These are phyloP conservation scores for Poecile montanus DNA, from an alignment of 2,797 vertebrate species.

Conservation along the genomic window DNA sequence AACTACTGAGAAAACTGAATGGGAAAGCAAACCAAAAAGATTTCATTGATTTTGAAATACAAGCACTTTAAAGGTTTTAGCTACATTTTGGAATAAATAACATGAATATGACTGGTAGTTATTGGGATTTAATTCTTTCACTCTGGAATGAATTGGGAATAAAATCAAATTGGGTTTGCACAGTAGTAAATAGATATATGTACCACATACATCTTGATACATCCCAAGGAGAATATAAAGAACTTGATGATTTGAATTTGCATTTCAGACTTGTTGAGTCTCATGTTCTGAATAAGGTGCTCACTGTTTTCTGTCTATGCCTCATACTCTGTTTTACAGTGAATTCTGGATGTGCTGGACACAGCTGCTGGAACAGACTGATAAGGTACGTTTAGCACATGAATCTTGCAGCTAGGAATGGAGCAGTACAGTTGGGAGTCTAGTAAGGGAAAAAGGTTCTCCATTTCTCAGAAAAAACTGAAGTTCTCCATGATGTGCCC, in stretches of 20 bases:
- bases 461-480: neutral
- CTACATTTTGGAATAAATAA: slow-evolving; percentile 31
- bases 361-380: neutral
- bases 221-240: neutral
- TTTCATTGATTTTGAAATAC: neutral
- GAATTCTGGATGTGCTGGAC: neutral
- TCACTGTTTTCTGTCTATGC: neutral
- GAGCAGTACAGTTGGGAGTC: neutral
- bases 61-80: neutral
- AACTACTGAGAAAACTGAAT: neutral
- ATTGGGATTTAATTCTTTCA: neutral
- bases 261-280: neutral
- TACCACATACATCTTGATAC: neutral
- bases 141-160: slow-evolving; percentile 7
- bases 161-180: slow-evolving; percentile 6
- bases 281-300: neutral
- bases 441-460: neutral
- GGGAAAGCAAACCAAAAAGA: neutral
- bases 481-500: neutral
- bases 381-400: neutral
- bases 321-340: neutral
- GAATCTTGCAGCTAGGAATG: neutral
- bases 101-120: neutral
- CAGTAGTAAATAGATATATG: neutral
- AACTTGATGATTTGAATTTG: neutral